These are phyloP conservation scores for Vulpes vulpes DNA, from an alignment of 2,113 vertebrate genomes.

Conservation along the genomic window DNA sequence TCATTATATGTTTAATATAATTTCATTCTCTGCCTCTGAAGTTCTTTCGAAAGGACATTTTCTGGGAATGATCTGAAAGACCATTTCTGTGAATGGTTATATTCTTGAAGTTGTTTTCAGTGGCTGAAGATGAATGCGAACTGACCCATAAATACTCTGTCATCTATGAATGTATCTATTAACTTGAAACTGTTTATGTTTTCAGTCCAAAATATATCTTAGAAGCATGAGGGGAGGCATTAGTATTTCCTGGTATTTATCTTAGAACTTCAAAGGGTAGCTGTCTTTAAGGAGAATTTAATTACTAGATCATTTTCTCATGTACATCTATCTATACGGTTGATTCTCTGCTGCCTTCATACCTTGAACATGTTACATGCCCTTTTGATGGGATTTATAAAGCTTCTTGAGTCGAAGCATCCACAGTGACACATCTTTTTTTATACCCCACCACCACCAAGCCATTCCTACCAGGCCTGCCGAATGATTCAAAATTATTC, in stretches of 20 bases:
- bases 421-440: background rate
- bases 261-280: constrained; percentile 31
- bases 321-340: background rate
- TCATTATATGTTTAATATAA: background rate
- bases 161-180: constrained; percentile 18
- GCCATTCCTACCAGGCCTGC: background rate
- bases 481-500: constrained; percentile 14
- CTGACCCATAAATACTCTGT: constrained; percentile 1
- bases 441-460: background rate
- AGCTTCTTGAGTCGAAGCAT: background rate
- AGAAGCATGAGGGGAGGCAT: background rate
- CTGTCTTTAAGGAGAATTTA: background rate
- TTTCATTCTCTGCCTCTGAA: constrained; percentile 43
- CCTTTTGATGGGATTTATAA: background rate
- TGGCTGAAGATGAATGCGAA: constrained; percentile 3
- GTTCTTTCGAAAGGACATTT: background rate
- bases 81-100: background rate
- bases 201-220: constrained; percentile 35
- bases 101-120: constrained; percentile 20
- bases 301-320: background rate
- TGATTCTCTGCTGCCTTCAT: background rate
- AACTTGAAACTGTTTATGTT: constrained; percentile 43
- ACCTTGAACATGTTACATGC: background rate
- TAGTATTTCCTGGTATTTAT: constrained; percentile 40
- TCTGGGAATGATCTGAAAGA: background rate